Percentiles rank a stretch among this genome's conserved stretches.
Conservation (phyloP, 2,797 vertebrate species). For the Jordanella pulchra region DNA sequence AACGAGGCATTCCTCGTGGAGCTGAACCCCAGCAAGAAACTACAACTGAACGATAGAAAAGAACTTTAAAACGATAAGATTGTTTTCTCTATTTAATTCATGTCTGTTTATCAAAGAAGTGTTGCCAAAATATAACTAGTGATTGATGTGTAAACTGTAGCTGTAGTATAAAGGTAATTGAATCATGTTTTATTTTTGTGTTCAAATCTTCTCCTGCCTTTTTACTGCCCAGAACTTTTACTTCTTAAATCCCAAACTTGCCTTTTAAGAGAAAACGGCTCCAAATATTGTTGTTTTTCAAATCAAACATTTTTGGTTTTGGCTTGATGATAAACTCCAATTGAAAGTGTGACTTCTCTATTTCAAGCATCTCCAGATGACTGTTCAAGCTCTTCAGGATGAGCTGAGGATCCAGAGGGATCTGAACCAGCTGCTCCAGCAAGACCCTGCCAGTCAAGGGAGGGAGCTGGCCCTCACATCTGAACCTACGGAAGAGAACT, state of each 20-base stretch:
- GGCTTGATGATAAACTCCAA: not conserved
- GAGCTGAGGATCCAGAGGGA: constrained; percentile 95
- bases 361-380: constrained; percentile 95
- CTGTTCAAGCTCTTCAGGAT: constrained; percentile 96
- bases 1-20: no score
- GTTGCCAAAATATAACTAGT: no score
- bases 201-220: not conserved
- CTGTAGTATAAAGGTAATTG: not conserved
- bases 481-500: constrained; percentile 95
- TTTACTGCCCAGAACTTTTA: not conserved
- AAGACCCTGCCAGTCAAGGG: constrained; percentile 84
- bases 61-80: no score
- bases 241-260: not conserved
- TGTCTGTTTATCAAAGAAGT: no score
- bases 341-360: constrained; percentile 15
- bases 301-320: not conserved
- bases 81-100: no score
- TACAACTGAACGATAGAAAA: no score
- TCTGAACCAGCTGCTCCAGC: constrained; percentile 96
- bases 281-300: not conserved
- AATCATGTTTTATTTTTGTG: not conserved
- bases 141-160: not conserved
- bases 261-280: not conserved
- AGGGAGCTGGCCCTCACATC: constrained; percentile 85
- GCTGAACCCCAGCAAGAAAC: no score